A percentile compares a stretch with the other conserved stretches of the same genome.
These are phyloP conservation scores for Tetranychus truncatus DNA, from an alignment of 2,888 invertebrate genomes.

Conservation along the genomic window DNA sequence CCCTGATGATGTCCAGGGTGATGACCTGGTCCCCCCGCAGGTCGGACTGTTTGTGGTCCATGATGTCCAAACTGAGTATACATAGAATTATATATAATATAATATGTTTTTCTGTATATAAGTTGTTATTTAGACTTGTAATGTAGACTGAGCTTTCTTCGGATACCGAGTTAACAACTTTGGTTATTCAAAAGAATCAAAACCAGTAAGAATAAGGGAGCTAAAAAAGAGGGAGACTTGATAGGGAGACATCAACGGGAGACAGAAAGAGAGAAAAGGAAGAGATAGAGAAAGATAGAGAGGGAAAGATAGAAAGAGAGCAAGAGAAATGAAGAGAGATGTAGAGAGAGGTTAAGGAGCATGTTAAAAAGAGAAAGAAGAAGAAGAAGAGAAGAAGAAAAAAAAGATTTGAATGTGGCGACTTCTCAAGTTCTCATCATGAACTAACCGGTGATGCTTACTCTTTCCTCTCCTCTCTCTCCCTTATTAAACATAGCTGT, in stretches of 20 bases:
- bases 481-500: not conserved
- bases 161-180: not conserved
- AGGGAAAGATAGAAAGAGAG: not conserved
- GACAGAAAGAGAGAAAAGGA: not conserved
- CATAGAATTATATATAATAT: not conserved
- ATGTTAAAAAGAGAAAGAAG: not conserved
- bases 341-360: not conserved
- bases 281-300: constrained; percentile 1
- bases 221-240: not conserved
- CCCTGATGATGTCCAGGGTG: constrained; percentile 1
- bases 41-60: not conserved
- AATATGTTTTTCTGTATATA: not conserved
- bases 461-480: not conserved
- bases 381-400: not conserved
- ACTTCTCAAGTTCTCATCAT: too few species aligned
- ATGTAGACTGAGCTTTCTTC: not conserved
- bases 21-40: not conserved
- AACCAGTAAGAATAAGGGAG: not conserved
- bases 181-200: not conserved
- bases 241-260: too few species aligned
- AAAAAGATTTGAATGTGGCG: not conserved
- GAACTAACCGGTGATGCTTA: not conserved
- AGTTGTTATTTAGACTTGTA: not conserved
- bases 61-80: not conserved
- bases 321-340: not conserved